Conservation (phyloP, 2,888 invertebrate genomes). For the Melanotus villosus region DNA sequence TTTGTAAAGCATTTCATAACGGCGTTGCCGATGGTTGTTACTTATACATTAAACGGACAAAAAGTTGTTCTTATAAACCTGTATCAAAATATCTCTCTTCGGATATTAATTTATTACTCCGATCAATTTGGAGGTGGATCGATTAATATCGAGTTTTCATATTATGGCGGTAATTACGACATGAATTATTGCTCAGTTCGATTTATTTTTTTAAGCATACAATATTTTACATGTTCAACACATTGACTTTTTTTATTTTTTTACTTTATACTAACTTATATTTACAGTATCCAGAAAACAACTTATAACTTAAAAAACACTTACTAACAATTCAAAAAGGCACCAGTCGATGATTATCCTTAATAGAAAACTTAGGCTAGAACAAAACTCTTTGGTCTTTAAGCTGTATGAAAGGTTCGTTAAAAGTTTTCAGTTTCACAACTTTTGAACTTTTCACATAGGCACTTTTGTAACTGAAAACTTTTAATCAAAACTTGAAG, state of each 20-base stretch:
- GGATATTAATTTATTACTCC: neutral
- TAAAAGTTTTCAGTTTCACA: constrained; percentile 57
- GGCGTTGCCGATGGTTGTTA: neutral
- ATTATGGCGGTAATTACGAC: neutral
- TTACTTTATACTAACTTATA: constrained; percentile 12
- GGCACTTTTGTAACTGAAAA: constrained; percentile 46
- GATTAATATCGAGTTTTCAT: neutral
- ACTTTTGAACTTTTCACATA: neutral
- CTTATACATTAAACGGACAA: no score
- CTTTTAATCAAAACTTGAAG: constrained; percentile 62
- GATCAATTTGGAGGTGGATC: neutral
- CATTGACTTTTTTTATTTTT: constrained; percentile 16
- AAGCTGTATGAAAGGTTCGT: constrained; percentile 68
- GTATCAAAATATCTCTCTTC: neutral
- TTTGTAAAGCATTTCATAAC: constrained; percentile 1
- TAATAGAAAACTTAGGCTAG: constrained; percentile 48
- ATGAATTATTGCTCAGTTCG: neutral
- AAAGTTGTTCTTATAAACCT: neutral
- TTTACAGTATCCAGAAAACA: constrained; percentile 16
- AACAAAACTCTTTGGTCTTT: constrained; percentile 65
- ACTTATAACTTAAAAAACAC: constrained; percentile 28
- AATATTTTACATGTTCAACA: constrained; percentile 37
- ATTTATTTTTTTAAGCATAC: constrained; percentile 32
- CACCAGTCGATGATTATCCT: constrained; percentile 44
- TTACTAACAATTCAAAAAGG: constrained; percentile 39